Evolutionary conservation across 2,888 invertebrate genomes (phyloP), one percentile per base, ranked within the genome.

Genomic region (Lasiommata megera): DNA sequence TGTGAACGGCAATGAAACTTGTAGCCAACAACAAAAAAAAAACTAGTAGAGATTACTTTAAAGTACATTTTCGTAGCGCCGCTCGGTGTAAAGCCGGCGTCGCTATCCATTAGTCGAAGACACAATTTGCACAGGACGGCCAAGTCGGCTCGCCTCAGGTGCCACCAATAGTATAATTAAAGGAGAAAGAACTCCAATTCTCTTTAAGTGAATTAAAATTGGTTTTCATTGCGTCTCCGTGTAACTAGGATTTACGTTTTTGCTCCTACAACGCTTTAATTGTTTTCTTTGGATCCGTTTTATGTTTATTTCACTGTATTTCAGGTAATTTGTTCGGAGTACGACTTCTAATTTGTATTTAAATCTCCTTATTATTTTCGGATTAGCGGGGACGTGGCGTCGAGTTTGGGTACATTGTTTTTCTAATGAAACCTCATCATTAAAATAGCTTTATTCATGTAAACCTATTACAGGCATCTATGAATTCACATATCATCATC

Each of bases 101-200:
- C 37, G 37, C 51, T 16, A 62, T 59, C 70, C 66, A 71, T 76
- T 78, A 77, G 74, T 65, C 64, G 69, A 72, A 76, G 76, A 76
- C 80, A 78, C 80, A 79, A 79, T 79, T 82, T 74, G 71, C 70
- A 68, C 69, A 64, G 67, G 71, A 68, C 70, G 67, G 66, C 63
- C 66, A 41, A 54, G 63, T 73, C 72, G 71, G 62, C 64, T 63
- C 69, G 79, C 72, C 83, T 74, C 85, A 85, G 85, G 82, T 86
- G 85, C 77, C 69, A 71, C 80, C 78, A 78, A 84, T 82, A 78
- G 77, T 79, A 76, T 84, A 84, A 86, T 85, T 86, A 84, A 84
- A 81, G 73, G 66, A 60, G 73, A 82, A 81, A 80, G 83, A 81
- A 79, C 74, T 71, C 70, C 72, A 73, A 74, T 72, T 71, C 69